A percentile compares a stretch with the other conserved stretches of the same genome.
These are phyloP conservation scores for Gyps fulvus DNA, from an alignment of 2,113 vertebrate genomes.

Conservation along the genomic window DNA sequence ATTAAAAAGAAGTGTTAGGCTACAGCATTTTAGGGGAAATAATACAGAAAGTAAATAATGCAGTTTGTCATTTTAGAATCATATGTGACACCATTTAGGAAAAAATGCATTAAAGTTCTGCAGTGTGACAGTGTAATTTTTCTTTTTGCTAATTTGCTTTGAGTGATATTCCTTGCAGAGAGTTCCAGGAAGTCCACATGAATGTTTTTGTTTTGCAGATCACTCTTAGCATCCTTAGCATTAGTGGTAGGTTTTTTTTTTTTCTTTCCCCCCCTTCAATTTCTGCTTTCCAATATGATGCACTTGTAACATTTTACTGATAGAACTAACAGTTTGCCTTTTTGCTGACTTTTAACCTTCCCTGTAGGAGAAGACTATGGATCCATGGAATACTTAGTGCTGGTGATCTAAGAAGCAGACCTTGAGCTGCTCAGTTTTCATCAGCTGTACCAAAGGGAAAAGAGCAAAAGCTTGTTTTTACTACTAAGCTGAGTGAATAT, in stretches of 20 bases:
- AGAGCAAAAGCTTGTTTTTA: slow-evolving; percentile 54
- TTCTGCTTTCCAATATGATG: background rate
- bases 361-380: background rate
- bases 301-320: background rate
- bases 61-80: background rate
- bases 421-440: slow-evolving; percentile 10
- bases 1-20: background rate
- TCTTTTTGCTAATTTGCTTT: background rate
- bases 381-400: background rate
- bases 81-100: background rate
- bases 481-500: slow-evolving; percentile 47
- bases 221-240: background rate
- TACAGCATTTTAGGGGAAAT: background rate
- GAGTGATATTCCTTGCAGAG: background rate
- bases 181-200: background rate
- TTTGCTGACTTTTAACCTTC: background rate
- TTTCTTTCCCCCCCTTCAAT: background rate
- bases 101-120: background rate
- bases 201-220: background rate
- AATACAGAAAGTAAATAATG: background rate
- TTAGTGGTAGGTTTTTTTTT: background rate
- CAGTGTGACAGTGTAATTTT: background rate
- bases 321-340: background rate
- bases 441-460: slow-evolving; percentile 31
- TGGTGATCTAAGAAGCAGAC: slow-evolving; percentile 20